These are phyloP conservation scores for Pristionchus arcanus DNA, from an alignment of 2,888 invertebrate species.

Conservation along the genomic window DNA sequence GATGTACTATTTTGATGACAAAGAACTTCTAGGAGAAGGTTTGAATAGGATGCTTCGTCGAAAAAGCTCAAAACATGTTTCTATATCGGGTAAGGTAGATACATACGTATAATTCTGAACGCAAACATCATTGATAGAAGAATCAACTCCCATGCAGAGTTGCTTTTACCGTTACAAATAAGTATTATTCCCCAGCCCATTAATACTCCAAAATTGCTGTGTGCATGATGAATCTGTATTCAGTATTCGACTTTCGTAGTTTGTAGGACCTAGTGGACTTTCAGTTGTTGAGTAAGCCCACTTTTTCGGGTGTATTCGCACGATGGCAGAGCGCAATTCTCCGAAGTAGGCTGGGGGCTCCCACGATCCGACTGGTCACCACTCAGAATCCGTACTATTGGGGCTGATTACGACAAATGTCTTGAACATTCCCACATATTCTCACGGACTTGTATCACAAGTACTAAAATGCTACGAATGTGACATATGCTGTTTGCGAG, in stretches of 20 bases:
- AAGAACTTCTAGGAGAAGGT: neutral
- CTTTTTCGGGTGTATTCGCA: neutral
- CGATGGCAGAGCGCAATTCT: neutral
- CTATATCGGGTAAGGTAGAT: neutral
- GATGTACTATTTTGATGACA: neutral
- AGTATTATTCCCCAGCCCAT: neutral
- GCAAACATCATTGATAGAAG: neutral
- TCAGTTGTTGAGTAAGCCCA: neutral
- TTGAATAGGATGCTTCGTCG: neutral
- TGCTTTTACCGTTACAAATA: neutral
- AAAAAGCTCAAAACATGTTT: neutral
- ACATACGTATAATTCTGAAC: neutral
- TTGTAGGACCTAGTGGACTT: too few species aligned
- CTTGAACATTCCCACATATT: neutral
- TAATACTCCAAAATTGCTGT: constrained; percentile 1
- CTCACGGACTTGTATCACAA: neutral
- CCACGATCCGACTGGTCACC: neutral
- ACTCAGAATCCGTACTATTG: neutral
- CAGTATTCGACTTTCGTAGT: neutral
- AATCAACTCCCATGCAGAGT: too few species aligned
- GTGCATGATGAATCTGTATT: neutral
- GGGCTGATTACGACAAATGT: neutral
- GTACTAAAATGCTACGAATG: neutral
- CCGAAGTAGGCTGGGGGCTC: neutral
- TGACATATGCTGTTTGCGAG: neutral